Base-by-base conservation (phyloP, 2,113 vertebrate genomes). In the Colaptes auratus region DNA sequence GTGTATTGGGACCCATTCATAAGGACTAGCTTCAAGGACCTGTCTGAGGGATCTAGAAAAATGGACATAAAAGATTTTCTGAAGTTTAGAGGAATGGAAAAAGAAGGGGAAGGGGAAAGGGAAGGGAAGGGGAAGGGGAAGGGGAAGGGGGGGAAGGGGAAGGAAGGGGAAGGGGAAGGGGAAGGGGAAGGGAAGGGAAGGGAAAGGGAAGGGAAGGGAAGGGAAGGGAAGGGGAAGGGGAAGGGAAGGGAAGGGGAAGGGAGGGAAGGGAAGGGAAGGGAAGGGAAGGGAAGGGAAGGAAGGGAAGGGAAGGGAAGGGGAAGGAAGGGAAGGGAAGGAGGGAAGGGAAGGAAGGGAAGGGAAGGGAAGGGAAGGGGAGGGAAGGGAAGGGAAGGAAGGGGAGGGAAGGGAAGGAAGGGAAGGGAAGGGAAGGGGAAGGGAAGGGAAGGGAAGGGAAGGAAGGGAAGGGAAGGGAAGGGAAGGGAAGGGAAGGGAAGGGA, bases 391-490 rank as follows among this genome's bases (percentile, higher is more conserved):
- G 9, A 1, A 44, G 21, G 15, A 9, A 1, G 6, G 36, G 18
- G 42, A 15, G 42, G 42, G 42, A 42, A 42, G 14, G 42, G 42
- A 24, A n/a, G 4, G 5, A 2, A 15, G 35, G 28, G 9, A 9
- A 27, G 4, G 2, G 9, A 25, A 18, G 31, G 15, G 12, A 12
- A n/a, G n/a, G n/a, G 39, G 16, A 0, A 53, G 31, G 17, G 20
- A n/a, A 1, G 11, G 25, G 18, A 1, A 10, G 23, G 1, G 8
- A 10, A 3, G 31, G 13, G 36, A 15, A 44, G 17, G 13, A 15
- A 55, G 16, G 12, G 11, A 1, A 48, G n/a, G 30, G 18, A 1
- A 10, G 21, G 1, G 15, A 10, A 3, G 36, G 13, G 36, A 15
- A 44, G 17, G 13, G 17, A 1, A 46, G 35, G 18, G 21, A 1